phyloP scores from a whole-genome alignment of 2,113 vertebrate species.

The Alethe castanea region DNA sequence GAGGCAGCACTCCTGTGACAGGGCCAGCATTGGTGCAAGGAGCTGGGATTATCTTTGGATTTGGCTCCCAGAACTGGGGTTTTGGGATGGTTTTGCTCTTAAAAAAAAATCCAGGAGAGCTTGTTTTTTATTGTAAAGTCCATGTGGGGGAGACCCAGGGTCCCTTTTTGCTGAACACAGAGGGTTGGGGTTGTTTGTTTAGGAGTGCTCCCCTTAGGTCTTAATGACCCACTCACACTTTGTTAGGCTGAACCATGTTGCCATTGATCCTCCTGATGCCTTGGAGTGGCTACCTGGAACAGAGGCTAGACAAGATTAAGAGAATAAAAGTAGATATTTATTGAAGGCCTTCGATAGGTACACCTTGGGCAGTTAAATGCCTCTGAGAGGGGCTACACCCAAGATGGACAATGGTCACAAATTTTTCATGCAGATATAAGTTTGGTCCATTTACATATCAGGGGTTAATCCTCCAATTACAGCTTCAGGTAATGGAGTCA shows the following conservation, averaged over 20 bases:
- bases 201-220: not conserved
- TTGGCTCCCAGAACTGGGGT: not conserved
- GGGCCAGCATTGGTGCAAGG: accelerated
- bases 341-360: not conserved
- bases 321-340: not conserved
- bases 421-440: not conserved
- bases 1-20: accelerated
- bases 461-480: not conserved
- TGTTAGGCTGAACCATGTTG: accelerated
- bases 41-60: not conserved
- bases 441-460: not conserved
- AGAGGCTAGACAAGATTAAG: not conserved
- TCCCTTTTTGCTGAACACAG: not conserved
- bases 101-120: not conserved
- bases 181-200: not conserved
- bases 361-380: not conserved
- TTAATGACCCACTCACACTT: not conserved
- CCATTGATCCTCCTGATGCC: not conserved
- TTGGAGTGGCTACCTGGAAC: not conserved
- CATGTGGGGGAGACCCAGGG: accelerated
- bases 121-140: not conserved
- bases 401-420: accelerated
- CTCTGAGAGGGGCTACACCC: not conserved
- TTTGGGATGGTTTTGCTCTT: not conserved
- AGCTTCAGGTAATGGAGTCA: not conserved